These are phyloP conservation scores for Megaceryle maxima DNA, from an alignment of 2,113 vertebrate species.

Conservation along the genomic window DNA sequence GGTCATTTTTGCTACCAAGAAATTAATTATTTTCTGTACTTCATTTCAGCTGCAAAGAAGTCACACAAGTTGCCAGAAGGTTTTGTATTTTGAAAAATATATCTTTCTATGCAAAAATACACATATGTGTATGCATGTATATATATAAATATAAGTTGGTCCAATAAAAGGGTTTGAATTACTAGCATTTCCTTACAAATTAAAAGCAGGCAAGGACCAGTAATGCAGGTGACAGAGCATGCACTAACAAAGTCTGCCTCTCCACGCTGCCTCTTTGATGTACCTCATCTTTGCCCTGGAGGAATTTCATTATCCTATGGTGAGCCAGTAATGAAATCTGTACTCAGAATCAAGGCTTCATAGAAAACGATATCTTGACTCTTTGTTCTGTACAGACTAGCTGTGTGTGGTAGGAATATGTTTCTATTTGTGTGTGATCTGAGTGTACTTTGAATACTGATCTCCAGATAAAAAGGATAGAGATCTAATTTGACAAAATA, in stretches of 20 bases:
- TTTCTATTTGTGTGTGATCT: constrained; percentile 61
- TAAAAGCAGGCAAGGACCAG: constrained; percentile 65
- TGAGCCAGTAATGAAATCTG: constrained; percentile 72
- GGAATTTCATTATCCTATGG: constrained; percentile 73
- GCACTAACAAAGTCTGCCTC: constrained; percentile 66
- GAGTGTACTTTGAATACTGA: constrained; percentile 64
- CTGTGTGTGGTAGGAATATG: constrained; percentile 65
- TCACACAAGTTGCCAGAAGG: not conserved
- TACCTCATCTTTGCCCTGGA: constrained; percentile 66
- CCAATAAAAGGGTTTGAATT: constrained; percentile 50
- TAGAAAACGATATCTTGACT: constrained; percentile 66
- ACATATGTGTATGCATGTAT: not conserved
- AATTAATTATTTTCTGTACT: not conserved
- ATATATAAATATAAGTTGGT: constrained; percentile 3
- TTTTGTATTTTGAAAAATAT: not conserved
- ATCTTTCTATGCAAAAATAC: not conserved
- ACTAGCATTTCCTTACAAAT: constrained; percentile 68
- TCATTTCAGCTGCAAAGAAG: constrained; percentile 10
- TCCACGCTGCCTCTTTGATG: constrained; percentile 67
- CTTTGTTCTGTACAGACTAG: constrained; percentile 65
- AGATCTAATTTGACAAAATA: constrained; percentile 70
- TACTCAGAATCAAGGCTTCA: constrained; percentile 70
- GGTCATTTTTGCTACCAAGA: not conserved
- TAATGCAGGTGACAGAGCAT: constrained; percentile 60
- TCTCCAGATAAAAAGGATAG: constrained; percentile 64